These are phyloP conservation scores for Baccha elongata DNA, from an alignment of 2,888 invertebrate genomes.

Conservation along the genomic window DNA sequence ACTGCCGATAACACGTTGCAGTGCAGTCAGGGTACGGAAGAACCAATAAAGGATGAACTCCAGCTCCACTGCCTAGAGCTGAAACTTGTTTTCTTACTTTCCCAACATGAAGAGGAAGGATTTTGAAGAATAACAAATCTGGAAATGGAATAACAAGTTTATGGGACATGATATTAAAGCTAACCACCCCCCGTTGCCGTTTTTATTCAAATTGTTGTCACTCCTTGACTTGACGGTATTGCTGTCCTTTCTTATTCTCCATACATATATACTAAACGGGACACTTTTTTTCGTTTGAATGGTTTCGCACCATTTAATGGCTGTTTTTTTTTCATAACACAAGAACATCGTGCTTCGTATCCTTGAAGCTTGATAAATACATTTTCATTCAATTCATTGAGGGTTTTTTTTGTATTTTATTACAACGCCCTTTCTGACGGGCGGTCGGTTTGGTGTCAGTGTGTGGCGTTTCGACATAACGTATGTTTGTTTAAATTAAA, in stretches of 20 bases:
- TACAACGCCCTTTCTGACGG: not conserved
- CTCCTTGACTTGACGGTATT: slow-evolving; percentile 1
- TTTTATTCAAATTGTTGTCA: slow-evolving; percentile 62
- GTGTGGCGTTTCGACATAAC: too few species aligned
- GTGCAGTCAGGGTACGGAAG: not conserved
- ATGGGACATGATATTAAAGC: slow-evolving; percentile 61
- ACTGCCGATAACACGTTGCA: slow-evolving; percentile 41
- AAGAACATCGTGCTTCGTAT: slow-evolving; percentile 16
- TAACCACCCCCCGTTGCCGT: slow-evolving; percentile 41
- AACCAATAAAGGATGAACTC: slow-evolving; percentile 3
- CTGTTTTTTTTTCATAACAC: slow-evolving; percentile 7
- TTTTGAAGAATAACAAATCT: slow-evolving; percentile 53
- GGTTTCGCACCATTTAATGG: slow-evolving; percentile 1
- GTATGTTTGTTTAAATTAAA: slow-evolving; percentile 59
- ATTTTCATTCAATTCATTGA: slow-evolving; percentile 28
- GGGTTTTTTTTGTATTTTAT: slow-evolving; percentile 18
- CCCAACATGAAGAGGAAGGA: slow-evolving; percentile 9
- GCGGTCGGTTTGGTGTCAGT: not conserved
- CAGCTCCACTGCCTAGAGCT: not conserved
- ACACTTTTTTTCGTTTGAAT: slow-evolving; percentile 30
- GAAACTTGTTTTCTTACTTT: not conserved
- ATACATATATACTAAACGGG: not conserved
- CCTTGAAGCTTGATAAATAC: slow-evolving; percentile 31
- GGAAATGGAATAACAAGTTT: slow-evolving; percentile 66
- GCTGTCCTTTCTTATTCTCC: not conserved